Conservation (phyloP, 1,140 invertebrate genomes). For the Neuroterus valhalla region DNA sequence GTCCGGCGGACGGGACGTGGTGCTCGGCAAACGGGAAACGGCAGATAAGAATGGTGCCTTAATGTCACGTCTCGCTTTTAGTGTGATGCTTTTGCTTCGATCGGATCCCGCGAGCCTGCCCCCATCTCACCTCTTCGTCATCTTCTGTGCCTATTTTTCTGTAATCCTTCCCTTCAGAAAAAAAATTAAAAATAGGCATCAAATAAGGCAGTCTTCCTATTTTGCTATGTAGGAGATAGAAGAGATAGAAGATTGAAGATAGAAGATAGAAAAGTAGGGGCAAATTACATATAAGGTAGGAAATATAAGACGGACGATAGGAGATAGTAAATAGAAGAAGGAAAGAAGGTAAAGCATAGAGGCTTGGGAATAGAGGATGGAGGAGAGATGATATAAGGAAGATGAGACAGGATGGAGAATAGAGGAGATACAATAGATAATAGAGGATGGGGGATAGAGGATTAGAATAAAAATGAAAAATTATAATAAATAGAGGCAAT, state of each 20-base stretch:
- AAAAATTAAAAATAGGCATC: too few relatives aligned
- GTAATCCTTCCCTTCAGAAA: neutral
- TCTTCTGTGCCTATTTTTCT: neutral
- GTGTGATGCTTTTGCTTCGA: conserved; percentile 61
- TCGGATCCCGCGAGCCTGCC: conserved; percentile 1
- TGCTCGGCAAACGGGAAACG: conserved; percentile 55
- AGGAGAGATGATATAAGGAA: too few relatives aligned
- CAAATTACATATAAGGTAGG: too few relatives aligned
- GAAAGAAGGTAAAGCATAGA: neutral
- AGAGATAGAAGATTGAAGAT: neutral
- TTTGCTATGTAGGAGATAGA: too few relatives aligned
- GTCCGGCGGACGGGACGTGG: conserved; percentile 35
- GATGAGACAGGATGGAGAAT: too few relatives aligned
- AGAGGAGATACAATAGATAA: too few relatives aligned
- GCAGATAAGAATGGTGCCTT: conserved; percentile 69
- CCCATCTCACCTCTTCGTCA: neutral
- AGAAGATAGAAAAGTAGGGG: too few relatives aligned
- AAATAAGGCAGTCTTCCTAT: too few relatives aligned
- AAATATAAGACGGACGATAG: too few relatives aligned
- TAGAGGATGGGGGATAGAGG: too few relatives aligned
- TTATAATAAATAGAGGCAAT: too few relatives aligned
- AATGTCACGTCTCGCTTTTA: conserved; percentile 71
- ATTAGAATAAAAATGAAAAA: too few relatives aligned
- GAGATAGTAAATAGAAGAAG: neutral
- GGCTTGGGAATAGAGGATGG: neutral